Evolutionary conservation across 1,140 invertebrate genomes (phyloP), one percentile per base, ranked within the genome.

Genomic region (Drosophila ogumai): DNA sequence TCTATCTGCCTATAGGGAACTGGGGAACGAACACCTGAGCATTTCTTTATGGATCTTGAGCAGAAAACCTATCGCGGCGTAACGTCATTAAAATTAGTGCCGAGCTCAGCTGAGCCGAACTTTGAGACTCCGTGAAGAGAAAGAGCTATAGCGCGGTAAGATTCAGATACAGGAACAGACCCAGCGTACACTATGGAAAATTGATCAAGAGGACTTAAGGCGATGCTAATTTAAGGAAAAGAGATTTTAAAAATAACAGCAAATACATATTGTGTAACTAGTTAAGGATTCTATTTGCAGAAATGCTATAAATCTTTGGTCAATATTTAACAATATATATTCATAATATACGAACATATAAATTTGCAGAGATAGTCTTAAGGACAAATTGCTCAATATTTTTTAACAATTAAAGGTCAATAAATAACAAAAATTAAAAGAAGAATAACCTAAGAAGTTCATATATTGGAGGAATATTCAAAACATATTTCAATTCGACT

Each of bases 81-180:
- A 91, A 91, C 90, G 75, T 91, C 90, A 91, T 91, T 91, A 91
- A 91, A 91, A 91, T 88, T 87, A 82, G 78, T 81, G 84, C 63
- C 72, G 60, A 64, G 65, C 60, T 64, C 46, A 84, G 74, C 68
- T 84, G 90, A 80, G 68, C 82, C 76, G 54, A 74, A 74, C 56
- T 80, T 56, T 10, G 38, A 22, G 58, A 43, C 10, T 31, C 7
- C n/a, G 36, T 19, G 13, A 54, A 38, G 25, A 68, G 34, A 58
- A 15, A 50, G 52, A 72, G 55, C 54, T 34, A 72, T 36, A 49
- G 68, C 13, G 7, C 41, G 34, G 19, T 31, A 59, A 72, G 67
- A 68, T 67, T 50, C 43, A 50, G 34, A 49, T 71, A 72, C 52
- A 25, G 41, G 32, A 34, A 69, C 5, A 65, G 46, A 67, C 41